Base-by-base conservation (phyloP, 2,888 invertebrate species). In the Cylindroiulus punctatus region DNA sequence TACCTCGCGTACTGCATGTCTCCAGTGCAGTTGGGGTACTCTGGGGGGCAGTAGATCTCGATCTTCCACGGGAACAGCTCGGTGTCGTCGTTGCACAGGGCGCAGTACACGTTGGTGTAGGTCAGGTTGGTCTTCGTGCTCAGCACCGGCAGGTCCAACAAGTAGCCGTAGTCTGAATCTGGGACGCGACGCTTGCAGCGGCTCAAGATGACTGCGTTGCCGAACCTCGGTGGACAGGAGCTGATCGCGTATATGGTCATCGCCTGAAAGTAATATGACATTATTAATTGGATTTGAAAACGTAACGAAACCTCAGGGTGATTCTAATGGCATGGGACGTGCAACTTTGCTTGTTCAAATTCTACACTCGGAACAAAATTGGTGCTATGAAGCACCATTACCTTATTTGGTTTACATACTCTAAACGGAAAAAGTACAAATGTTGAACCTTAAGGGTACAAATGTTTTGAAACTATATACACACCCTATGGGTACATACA, bases 31-130 rank as follows among this genome's bases (percentile, higher is more conserved):
- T 22, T 76, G 5, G 26, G 76, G 8, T 76, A 22, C 8, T 22
- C n/a, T 17, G 5, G 0, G 3, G 76, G 76, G 26, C 22, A 30
- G 10, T 76, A 30, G 30, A 76, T 26, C 1, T 76, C 5, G 22
- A 76, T 8, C 19, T 76, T n/a, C 76, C 76, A 76, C 3, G 3
- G 3, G 30, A 7, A 30, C 30, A 76, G 14, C 8, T 76, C 12
- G 10, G 76, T 76, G 19, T 89, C 88, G 7, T 87, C 88, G 84
- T 90, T 88, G 84, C 90, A 90, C 4, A 86, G 81, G 8, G 89
- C 89, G 83, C 90, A 90, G 87, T 88, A 90, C 0, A 89, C 88
- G 85, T 89, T 90, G n/a, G 87, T 87, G 84, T 89, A 90, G n/a
- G 89, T 88, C 17, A 88, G 87, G 19, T 88, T 88, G 17, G 88